phyloP scores from a whole-genome alignment of 2,797 vertebrate genomes.

The Rhinophrynus dorsalis region DNA sequence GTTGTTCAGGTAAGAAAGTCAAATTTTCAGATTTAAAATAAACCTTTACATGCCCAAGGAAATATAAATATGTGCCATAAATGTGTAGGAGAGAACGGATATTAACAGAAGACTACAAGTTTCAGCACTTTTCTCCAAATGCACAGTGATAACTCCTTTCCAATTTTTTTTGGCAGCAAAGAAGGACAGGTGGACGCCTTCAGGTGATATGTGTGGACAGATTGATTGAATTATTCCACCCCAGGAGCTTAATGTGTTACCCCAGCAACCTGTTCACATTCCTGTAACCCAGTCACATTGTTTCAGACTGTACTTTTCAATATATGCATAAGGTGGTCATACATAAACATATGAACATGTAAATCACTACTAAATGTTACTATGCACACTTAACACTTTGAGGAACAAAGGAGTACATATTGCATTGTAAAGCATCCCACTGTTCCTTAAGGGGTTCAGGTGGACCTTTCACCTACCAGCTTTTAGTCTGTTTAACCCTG shows the following conservation, averaged over 20 bases:
- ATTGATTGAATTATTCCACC: conserved; percentile 52
- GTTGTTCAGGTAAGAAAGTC: conserved; percentile 22
- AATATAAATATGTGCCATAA: conserved; percentile 38
- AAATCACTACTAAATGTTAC: neutral
- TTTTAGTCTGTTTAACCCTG: too few species aligned
- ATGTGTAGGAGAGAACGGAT: conserved; percentile 32
- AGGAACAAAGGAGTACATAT: too few species aligned
- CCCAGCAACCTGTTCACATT: conserved; percentile 49
- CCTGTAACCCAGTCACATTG: conserved; percentile 35
- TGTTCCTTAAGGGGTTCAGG: too few species aligned
- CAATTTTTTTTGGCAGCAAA: conserved; percentile 45
- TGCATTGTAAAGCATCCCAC: too few species aligned
- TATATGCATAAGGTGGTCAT: conserved; percentile 15
- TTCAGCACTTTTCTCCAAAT: conserved; percentile 48
- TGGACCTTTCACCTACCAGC: too few species aligned
- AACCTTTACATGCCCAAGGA: conserved; percentile 32
- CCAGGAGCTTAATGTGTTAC: conserved; percentile 47
- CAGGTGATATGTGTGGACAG: conserved; percentile 47
- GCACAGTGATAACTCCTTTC: conserved; percentile 43
- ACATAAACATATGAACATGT: conserved; percentile 26
- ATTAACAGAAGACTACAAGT: conserved; percentile 47
- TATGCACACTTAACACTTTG: neutral
- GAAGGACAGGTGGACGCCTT: conserved; percentile 48
- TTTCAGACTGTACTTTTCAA: conserved; percentile 11
- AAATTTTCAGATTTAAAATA: neutral